These are phyloP conservation scores for Isichthys henryi DNA, from an alignment of 2,113 vertebrate genomes.

Conservation along the genomic window DNA sequence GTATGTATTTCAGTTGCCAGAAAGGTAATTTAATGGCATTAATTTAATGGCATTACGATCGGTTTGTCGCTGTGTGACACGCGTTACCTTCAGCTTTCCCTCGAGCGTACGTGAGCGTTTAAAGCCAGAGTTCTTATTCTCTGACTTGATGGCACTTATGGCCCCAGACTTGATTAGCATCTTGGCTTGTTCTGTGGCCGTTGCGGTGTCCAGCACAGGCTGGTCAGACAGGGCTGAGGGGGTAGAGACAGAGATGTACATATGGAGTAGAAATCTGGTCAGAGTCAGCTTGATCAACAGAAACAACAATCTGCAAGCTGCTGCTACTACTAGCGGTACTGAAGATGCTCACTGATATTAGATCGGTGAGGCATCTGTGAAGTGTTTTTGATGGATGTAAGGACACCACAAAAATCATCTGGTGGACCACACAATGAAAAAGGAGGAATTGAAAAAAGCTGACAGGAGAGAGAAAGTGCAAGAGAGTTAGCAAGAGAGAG, in stretches of 20 bases:
- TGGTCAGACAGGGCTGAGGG: constrained; percentile 78
- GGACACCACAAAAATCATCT: not conserved
- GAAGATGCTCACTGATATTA: not conserved
- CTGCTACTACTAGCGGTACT: not conserved
- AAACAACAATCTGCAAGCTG: not conserved
- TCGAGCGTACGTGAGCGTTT: constrained; percentile 83
- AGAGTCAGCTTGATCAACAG: not conserved
- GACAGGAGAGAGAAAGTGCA: not conserved
- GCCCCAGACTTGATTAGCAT: constrained; percentile 87
- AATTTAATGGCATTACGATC: not conserved
- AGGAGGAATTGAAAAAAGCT: not conserved
- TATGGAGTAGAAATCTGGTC: not conserved
- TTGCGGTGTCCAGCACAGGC: constrained; percentile 81
- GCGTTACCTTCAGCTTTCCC: constrained; percentile 77
- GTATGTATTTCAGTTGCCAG: not conserved
- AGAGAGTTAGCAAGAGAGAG: not conserved
- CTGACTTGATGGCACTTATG: constrained; percentile 86
- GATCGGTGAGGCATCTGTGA: not conserved
- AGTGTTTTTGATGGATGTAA: not conserved
- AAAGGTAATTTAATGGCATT: not conserved
- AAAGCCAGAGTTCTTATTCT: constrained; percentile 88
- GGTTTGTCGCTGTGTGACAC: not conserved
- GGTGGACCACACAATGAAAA: not conserved
- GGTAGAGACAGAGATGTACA: constrained; percentile 29
- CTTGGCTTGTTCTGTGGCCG: constrained; percentile 85